Conservation (phyloP, 2,888 invertebrate genomes). For the Chrysolina haemoptera region DNA sequence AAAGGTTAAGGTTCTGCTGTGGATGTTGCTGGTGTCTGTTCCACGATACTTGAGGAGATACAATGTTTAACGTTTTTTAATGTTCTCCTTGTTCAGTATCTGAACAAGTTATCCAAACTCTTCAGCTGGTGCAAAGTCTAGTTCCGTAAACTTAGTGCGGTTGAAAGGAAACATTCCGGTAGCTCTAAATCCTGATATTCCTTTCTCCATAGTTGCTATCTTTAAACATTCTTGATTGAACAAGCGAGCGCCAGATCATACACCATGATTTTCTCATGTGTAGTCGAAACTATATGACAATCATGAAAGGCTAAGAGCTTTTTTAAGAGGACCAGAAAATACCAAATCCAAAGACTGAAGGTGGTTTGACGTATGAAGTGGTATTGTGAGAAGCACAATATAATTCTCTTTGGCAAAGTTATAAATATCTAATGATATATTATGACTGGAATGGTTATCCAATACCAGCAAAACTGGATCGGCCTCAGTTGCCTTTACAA, state of each 20-base stretch:
- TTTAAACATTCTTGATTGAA: slow-evolving; percentile 43
- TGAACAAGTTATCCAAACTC: slow-evolving; percentile 39
- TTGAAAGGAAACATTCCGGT: slow-evolving; percentile 42
- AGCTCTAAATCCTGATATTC: slow-evolving; percentile 44
- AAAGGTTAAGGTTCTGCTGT: slow-evolving; percentile 5
- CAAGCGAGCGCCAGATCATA: slow-evolving; percentile 44
- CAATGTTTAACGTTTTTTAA: slow-evolving; percentile 34
- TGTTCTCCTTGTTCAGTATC: slow-evolving; percentile 25
- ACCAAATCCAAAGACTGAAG: slow-evolving; percentile 29
- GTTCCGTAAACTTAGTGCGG: slow-evolving; percentile 33
- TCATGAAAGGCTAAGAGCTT: slow-evolving; percentile 33
- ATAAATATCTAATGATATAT: slow-evolving; percentile 39
- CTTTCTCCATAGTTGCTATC: slow-evolving; percentile 39
- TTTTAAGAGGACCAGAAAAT: slow-evolving; percentile 35
- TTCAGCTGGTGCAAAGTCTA: slow-evolving; percentile 42
- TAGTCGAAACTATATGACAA: slow-evolving; percentile 39
- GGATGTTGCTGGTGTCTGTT: slow-evolving; percentile 34
- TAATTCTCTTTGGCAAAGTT: slow-evolving; percentile 35
- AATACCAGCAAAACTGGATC: slow-evolving; percentile 37
- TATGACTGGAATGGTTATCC: slow-evolving; percentile 38
- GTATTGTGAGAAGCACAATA: slow-evolving; percentile 39
- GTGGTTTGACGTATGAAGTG: slow-evolving; percentile 42
- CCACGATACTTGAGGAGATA: slow-evolving; percentile 1
- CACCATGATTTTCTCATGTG: slow-evolving; percentile 35
- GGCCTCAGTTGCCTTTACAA: slow-evolving; percentile 37